A percentile compares a stretch with the other conserved stretches of the same genome.
Conservation (phyloP, 2,888 invertebrate species). For the Oeneis ivallda region DNA sequence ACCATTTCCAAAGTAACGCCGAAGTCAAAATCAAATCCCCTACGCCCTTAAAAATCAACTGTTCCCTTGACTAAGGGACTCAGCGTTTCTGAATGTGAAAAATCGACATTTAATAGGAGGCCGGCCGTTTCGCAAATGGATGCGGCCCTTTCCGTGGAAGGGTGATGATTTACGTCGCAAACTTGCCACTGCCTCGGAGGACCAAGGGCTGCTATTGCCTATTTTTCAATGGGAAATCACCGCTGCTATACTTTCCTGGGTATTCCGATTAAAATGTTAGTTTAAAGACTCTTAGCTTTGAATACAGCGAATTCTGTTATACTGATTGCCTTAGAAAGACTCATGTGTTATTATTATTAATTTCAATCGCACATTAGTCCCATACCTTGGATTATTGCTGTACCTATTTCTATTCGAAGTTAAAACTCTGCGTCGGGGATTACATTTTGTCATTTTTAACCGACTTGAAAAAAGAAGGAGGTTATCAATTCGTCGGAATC, state of each 20-base stretch:
- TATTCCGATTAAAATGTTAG: conserved; percentile 3
- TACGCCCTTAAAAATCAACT: conserved; percentile 49
- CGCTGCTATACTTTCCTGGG: conserved; percentile 1
- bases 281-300: background rate
- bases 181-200: conserved; percentile 37
- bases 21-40: conserved; percentile 34
- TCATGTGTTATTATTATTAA: no score
- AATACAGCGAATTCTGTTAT: background rate
- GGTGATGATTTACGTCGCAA: conserved; percentile 54
- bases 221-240: conserved; percentile 33
- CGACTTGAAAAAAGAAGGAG: no score
- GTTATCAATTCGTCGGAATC: no score
- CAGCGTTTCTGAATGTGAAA: conserved; percentile 62
- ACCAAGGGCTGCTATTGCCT: conserved; percentile 38
- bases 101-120: conserved; percentile 78
- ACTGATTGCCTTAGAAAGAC: no score
- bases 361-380: no score
- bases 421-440: no score
- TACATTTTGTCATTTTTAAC: no score
- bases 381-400: no score
- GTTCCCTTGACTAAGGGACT: conserved; percentile 50
- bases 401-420: no score
- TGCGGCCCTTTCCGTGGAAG: conserved; percentile 46
- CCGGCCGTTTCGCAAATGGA: conserved; percentile 64
- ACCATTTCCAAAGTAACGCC: background rate